A percentile compares a stretch with the other conserved stretches of the same genome.
phyloP scores from a whole-genome alignment of 2,113 vertebrate genomes.

The Craseonycteris thonglongyai region DNA sequence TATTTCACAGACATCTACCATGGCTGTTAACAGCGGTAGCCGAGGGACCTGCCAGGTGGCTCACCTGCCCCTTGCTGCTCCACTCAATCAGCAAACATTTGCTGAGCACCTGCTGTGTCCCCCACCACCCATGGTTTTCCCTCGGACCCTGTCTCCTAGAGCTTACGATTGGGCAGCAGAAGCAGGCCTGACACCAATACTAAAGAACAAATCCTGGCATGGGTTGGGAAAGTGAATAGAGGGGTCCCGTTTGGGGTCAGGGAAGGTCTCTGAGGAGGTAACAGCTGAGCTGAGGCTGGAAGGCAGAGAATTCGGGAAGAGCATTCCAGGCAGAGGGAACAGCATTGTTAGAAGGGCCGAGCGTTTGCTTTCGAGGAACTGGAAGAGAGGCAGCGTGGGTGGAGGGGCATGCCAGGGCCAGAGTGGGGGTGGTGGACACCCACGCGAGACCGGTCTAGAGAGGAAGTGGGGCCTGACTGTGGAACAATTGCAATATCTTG shows the following conservation, averaged over 20 bases:
- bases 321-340: not conserved
- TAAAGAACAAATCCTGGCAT: not conserved
- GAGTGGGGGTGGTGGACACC: not conserved
- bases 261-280: not conserved
- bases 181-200: not conserved
- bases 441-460: not conserved
- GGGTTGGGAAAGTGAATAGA: not conserved
- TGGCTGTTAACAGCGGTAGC: fast-evolving
- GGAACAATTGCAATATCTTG: not conserved
- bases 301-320: not conserved
- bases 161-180: not conserved
- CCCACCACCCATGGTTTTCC: not conserved
- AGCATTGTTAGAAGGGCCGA: not conserved
- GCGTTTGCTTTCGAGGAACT: slow-evolving; percentile 21
- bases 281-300: not conserved
- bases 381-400: not conserved
- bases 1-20: not conserved
- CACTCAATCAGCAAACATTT: not conserved
- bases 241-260: not conserved
- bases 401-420: not conserved
- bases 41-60: not conserved
- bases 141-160: not conserved
- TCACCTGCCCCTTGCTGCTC: not conserved
- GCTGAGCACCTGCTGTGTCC: not conserved
- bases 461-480: not conserved